phyloP scores from a whole-genome alignment of 2,888 invertebrate genomes.

The Eupelmus urozonus region DNA sequence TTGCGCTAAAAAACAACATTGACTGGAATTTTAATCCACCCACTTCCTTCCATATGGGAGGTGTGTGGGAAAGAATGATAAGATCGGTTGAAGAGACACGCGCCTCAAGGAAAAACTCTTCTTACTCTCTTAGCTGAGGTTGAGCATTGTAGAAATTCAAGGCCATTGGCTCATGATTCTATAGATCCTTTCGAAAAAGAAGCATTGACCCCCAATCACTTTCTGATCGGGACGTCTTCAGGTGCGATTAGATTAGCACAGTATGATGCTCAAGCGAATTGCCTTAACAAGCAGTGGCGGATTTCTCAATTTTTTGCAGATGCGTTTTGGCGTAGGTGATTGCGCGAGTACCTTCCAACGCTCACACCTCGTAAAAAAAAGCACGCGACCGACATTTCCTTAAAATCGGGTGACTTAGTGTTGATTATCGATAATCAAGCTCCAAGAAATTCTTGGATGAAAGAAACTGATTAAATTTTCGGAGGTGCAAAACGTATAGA shows the following conservation, averaged over 20 bases:
- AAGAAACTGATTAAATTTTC: background rate
- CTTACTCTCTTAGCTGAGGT: conserved; percentile 35
- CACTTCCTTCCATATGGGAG: conserved; percentile 29
- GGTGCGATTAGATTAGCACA: background rate
- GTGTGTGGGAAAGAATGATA: conserved; percentile 36
- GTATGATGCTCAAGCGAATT: conserved; percentile 12
- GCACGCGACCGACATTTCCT: background rate
- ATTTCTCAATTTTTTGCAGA: conserved; percentile 19
- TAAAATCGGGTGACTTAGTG: background rate
- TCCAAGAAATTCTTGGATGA: background rate
- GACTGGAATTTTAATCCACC: conserved; percentile 20
- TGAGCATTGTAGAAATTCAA: conserved; percentile 33
- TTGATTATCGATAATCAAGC: background rate
- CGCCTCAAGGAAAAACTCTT: conserved; percentile 25
- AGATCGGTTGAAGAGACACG: conserved; percentile 35
- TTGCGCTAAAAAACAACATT: background rate
- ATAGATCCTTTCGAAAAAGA: conserved; percentile 9
- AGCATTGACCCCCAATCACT: conserved; percentile 39
- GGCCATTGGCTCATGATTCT: conserved; percentile 33
- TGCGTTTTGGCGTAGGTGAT: conserved; percentile 38
- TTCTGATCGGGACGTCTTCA: conserved; percentile 37
- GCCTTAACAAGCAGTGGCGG: conserved; percentile 36
- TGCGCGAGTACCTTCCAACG: conserved; percentile 32
- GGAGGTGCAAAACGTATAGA: no score
- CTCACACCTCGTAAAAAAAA: conserved; percentile 28